Evolutionary conservation across 2,888 invertebrate species (phyloP).

Genomic region (Ennomos erosarius): DNA sequence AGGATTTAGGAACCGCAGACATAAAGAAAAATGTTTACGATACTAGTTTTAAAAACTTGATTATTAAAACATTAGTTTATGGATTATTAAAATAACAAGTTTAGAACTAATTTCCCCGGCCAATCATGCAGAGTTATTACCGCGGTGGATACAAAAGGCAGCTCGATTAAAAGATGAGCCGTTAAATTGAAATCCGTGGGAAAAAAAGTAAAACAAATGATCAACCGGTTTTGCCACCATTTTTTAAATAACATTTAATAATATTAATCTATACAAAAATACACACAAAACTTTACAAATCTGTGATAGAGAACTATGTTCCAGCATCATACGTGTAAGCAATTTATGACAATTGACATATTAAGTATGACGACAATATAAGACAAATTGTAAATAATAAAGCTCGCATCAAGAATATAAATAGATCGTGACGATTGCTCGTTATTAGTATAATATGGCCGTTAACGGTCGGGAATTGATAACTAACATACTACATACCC

Average conservation of each 20-base stretch:
- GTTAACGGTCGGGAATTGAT: conserved; percentile 49
- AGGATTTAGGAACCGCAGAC: not conserved
- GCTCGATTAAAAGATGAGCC: conserved; percentile 6
- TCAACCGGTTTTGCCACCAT: conserved; percentile 3
- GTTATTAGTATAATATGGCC: conserved; percentile 46
- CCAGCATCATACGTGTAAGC: too few relatives aligned
- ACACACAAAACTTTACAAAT: too few relatives aligned
- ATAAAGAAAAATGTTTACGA: conserved; percentile 17
- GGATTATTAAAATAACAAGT: conserved; percentile 31
- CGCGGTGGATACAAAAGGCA: conserved; percentile 5
- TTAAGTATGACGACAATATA: not conserved
- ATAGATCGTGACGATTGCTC: conserved; percentile 30
- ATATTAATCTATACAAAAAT: too few relatives aligned
- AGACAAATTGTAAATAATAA: conserved; percentile 15
- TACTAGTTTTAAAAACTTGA: conserved; percentile 15
- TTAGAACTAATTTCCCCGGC: conserved; percentile 19
- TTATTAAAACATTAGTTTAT: conserved; percentile 17
- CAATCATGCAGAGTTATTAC: conserved; percentile 15
- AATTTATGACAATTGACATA: not conserved
- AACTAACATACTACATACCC: conserved; percentile 19
- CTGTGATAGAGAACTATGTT: too few relatives aligned
- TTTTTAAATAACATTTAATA: not conserved
- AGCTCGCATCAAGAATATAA: conserved; percentile 20
- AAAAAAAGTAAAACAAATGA: conserved; percentile 1
- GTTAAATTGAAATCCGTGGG: conserved; percentile 1